phyloP scores from a whole-genome alignment of 2,113 vertebrate species.

The Harpagus bidentatus region DNA sequence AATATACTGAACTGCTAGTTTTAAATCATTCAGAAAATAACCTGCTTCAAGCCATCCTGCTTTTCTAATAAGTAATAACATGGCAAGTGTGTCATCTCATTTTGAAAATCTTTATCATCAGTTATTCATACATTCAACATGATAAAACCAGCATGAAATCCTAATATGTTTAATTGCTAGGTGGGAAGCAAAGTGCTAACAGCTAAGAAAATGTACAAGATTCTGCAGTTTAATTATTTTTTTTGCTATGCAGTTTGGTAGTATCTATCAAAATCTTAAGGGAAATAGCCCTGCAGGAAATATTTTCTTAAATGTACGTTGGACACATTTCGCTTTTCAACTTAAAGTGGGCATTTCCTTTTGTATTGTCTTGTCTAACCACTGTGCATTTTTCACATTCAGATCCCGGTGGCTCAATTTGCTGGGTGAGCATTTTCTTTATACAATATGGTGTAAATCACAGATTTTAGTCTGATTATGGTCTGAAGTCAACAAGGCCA shows the following conservation, averaged over 20 bases:
- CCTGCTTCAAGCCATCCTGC: background rate
- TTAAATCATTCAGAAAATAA: background rate
- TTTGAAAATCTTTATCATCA: background rate
- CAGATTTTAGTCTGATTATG: background rate
- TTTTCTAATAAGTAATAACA: background rate
- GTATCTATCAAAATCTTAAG: background rate
- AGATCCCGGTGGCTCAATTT: background rate
- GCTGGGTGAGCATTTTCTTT: constrained; percentile 33
- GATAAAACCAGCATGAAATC: background rate
- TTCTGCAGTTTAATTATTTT: background rate
- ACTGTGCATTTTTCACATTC: background rate
- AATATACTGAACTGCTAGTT: background rate
- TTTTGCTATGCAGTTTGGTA: background rate
- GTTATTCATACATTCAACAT: background rate
- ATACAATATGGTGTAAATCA: background rate
- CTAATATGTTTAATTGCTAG: background rate
- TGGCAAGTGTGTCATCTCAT: background rate
- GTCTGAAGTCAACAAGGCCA: constrained; percentile 21
- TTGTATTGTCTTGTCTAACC: constrained; percentile 3
- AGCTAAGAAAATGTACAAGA: background rate
- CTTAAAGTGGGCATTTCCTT: background rate
- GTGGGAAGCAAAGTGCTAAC: background rate
- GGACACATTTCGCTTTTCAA: background rate
- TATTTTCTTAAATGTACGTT: background rate
- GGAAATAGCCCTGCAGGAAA: background rate